These are phyloP conservation scores for Zelostemma sp. DNA, from an alignment of 1,140 invertebrate species.

Conservation along the genomic window DNA sequence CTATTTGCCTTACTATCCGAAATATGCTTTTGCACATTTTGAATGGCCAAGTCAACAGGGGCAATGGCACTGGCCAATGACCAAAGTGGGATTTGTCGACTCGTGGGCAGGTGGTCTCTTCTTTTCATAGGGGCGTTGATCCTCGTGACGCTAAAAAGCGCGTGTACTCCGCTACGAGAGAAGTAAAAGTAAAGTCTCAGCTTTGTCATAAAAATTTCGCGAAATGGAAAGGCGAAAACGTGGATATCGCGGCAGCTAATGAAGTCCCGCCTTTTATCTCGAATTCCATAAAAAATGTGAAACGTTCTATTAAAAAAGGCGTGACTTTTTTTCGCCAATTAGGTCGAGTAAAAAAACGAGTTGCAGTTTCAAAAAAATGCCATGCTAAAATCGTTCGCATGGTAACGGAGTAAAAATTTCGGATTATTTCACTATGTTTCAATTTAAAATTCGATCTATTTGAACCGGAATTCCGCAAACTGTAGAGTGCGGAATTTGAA, in stretches of 20 bases:
- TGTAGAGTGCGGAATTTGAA: too few species aligned
- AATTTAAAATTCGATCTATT: too few species aligned
- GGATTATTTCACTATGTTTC: too few species aligned
- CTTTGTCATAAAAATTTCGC: constrained; percentile 21
- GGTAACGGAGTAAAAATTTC: too few species aligned
- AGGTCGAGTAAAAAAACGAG: too few species aligned
- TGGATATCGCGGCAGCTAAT: too few species aligned
- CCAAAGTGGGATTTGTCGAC: constrained; percentile 54
- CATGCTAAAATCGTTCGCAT: too few species aligned
- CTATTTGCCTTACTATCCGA: constrained; percentile 16
- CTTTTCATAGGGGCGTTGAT: constrained; percentile 71
- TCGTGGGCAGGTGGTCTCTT: constrained; percentile 68
- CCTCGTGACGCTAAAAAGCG: constrained; percentile 56
- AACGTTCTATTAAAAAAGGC: too few species aligned
- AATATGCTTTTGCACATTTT: constrained; percentile 44
- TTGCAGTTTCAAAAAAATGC: too few species aligned
- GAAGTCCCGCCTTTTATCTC: neutral
- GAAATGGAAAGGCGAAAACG: neutral
- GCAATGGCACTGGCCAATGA: constrained; percentile 66
- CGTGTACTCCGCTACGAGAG: constrained; percentile 35
- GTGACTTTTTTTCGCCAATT: too few species aligned
- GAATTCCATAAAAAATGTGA: neutral
- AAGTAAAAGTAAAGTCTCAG: constrained; percentile 40
- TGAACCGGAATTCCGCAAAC: too few species aligned
- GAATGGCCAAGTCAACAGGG: constrained; percentile 63